These are phyloP conservation scores for Conopomorpha cramerella DNA, from an alignment of 1,140 invertebrate species.

Conservation along the genomic window DNA sequence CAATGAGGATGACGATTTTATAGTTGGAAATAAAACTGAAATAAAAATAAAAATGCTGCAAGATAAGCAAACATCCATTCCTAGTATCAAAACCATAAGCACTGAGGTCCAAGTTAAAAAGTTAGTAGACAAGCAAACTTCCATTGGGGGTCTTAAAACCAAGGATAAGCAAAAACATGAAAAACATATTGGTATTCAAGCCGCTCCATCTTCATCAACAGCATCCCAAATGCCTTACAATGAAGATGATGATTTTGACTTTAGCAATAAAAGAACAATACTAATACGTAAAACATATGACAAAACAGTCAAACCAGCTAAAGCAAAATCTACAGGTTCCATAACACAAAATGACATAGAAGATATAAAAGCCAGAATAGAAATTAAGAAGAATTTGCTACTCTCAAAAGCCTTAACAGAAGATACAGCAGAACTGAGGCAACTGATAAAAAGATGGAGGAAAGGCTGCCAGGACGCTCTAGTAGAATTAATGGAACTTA, in stretches of 20 bases:
- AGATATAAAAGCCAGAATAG: constrained; percentile 30
- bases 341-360: constrained; percentile 47
- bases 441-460: constrained; percentile 46
- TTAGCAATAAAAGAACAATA: constrained; percentile 28
- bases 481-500: constrained; percentile 35
- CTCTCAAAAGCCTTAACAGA: constrained; percentile 26
- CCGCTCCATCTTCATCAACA: constrained; percentile 5
- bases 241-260: constrained; percentile 36
- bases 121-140: constrained; percentile 15
- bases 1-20: constrained; percentile 24
- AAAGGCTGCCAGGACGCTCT: constrained; percentile 45
- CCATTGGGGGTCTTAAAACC: constrained; percentile 9
- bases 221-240: constrained; percentile 19
- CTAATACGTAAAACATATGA: constrained; percentile 33
- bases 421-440: constrained; percentile 35
- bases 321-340: constrained; percentile 45
- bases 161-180: constrained; percentile 7
- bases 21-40: too few relatives aligned
- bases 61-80: constrained; percentile 16
- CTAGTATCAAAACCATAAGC: constrained; percentile 6
- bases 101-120: constrained; percentile 18
- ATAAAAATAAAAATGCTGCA: constrained; percentile 15
- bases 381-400: constrained; percentile 35
- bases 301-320: constrained; percentile 27
- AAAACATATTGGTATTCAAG: constrained; percentile 6